Percentiles rank a stretch among this genome's conserved stretches.
Evolutionary conservation across 2,888 invertebrate species (phyloP).

Genomic region (Catocala fraxini): DNA sequence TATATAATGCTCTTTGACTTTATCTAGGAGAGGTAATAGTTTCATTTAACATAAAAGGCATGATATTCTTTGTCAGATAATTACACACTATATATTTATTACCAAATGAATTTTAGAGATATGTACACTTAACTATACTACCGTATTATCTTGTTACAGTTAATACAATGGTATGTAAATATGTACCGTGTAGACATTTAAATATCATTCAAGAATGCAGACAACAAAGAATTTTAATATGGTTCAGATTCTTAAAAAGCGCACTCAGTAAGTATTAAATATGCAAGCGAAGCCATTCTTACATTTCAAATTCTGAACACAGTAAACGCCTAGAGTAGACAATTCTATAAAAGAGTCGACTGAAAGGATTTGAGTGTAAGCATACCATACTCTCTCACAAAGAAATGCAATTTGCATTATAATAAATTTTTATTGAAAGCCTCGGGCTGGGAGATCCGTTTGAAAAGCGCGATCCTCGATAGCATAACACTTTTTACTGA

Average conservation of each 20-base stretch:
- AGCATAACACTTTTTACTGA: conserved; percentile 43
- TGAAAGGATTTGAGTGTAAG: conserved; percentile 70
- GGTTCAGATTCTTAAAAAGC: conserved; percentile 2
- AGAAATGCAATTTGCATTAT: conserved; percentile 83
- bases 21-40: too few species aligned
- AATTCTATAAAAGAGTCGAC: conserved; percentile 43
- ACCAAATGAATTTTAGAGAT: too few species aligned
- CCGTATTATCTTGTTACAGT: too few species aligned
- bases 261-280: conserved; percentile 19
- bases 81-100: too few species aligned
- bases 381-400: conserved; percentile 66
- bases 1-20: too few species aligned
- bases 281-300: conserved; percentile 24
- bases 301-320: conserved; percentile 33
- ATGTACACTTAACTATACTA: too few species aligned
- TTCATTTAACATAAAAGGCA: too few species aligned
- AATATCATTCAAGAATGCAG: not conserved
- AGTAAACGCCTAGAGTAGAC: conserved; percentile 45
- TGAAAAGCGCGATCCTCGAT: conserved; percentile 65
- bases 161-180: too few species aligned
- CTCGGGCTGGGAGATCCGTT: conserved; percentile 57
- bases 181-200: not conserved
- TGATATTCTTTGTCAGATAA: too few species aligned
- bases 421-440: conserved; percentile 81
- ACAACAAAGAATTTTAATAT: not conserved